phyloP scores from a whole-genome alignment of 2,888 invertebrate species.

The Mimachlamys varia region DNA sequence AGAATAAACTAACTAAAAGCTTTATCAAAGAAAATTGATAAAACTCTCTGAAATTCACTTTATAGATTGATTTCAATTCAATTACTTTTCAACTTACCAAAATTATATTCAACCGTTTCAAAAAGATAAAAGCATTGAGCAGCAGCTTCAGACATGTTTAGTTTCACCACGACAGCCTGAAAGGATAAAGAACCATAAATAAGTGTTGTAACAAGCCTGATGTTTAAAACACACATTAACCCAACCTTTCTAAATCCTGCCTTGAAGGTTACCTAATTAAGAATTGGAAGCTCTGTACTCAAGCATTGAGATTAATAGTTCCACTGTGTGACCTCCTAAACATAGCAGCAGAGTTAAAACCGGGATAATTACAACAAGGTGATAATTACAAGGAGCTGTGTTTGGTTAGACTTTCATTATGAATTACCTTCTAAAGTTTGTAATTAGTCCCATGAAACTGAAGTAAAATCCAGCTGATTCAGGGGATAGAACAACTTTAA shows the following conservation, averaged over 20 bases:
- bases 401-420: not conserved
- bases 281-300: not conserved
- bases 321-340: not conserved
- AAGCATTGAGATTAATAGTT: not conserved
- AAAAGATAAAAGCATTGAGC: conserved; percentile 97
- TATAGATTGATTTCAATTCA: not conserved
- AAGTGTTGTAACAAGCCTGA: not conserved
- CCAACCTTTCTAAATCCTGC: not conserved
- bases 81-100: conserved; percentile 86
- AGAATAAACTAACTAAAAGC: no score
- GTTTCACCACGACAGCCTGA: conserved; percentile 91
- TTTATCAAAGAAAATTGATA: no score
- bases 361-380: not conserved
- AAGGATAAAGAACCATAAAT: conserved; percentile 55
- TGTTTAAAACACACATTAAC: not conserved
- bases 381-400: not conserved
- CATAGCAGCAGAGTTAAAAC: not conserved
- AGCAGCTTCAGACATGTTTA: conserved; percentile 90
- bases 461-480: not conserved
- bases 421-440: not conserved
- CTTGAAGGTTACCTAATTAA: no score
- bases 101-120: conserved; percentile 98
- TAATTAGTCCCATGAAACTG: not conserved
- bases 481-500: not conserved
- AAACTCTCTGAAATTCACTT: no score